A percentile compares a stretch with the other conserved stretches of the same genome.
phyloP scores from a whole-genome alignment of 2,888 invertebrate species.

The Amiota communis region DNA sequence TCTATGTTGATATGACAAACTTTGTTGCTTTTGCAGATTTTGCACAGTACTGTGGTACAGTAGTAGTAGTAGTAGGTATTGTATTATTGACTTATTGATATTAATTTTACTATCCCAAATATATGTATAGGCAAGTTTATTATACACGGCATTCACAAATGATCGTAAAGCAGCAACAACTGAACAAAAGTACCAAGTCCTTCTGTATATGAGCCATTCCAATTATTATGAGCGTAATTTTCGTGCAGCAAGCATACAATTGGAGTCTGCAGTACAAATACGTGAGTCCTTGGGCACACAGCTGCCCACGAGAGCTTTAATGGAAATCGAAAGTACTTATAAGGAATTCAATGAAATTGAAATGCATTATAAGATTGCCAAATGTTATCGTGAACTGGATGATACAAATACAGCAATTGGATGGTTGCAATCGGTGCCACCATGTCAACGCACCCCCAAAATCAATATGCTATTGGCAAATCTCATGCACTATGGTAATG shows the following conservation, averaged over 20 bases:
- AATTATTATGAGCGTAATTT: constrained; percentile 80
- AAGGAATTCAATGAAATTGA: constrained; percentile 76
- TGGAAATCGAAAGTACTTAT: constrained; percentile 62
- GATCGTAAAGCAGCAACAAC: constrained; percentile 74
- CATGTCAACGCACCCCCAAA: constrained; percentile 80
- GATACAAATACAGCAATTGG: constrained; percentile 77
- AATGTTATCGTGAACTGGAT: constrained; percentile 79
- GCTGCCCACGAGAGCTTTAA: constrained; percentile 55
- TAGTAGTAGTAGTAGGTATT: too few relatives aligned
- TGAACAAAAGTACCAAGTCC: constrained; percentile 80
- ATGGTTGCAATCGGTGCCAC: constrained; percentile 73
- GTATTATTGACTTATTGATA: not conserved
- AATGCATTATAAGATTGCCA: constrained; percentile 81
- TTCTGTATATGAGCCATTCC: constrained; percentile 81
- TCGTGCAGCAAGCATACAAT: constrained; percentile 79
- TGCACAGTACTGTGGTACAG: not conserved
- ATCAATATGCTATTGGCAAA: constrained; percentile 85
- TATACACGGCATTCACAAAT: constrained; percentile 79
- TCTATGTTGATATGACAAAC: constrained; percentile 32
- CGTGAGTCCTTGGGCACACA: constrained; percentile 65
- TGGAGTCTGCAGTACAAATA: constrained; percentile 75
- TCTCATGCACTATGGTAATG: constrained; percentile 79
- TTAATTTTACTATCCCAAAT: not conserved
- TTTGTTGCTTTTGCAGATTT: constrained; percentile 14
- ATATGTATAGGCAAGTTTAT: constrained; percentile 77